A percentile compares a stretch with the other conserved stretches of the same genome.
phyloP scores from a whole-genome alignment of 2,113 vertebrate genomes.

The Mus spicilegus region DNA sequence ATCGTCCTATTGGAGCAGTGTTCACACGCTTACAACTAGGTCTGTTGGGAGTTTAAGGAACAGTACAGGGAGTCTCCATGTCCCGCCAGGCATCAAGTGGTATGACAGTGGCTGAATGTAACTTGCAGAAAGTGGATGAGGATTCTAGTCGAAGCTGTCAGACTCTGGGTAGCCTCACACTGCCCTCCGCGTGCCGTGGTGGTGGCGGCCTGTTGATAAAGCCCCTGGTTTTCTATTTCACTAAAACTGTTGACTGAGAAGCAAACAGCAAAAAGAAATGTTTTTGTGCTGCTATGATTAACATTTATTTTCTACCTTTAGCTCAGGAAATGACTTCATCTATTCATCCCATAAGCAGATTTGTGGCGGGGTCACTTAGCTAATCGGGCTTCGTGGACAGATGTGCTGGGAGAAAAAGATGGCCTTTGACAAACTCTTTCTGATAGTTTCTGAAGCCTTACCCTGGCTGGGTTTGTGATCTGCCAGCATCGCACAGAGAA shows the following conservation, averaged over 20 bases:
- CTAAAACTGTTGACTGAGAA: conserved; percentile 81
- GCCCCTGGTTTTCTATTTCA: conserved; percentile 85
- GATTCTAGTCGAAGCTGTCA: conserved; percentile 79
- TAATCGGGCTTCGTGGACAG: conserved; percentile 82
- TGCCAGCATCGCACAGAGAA: conserved; percentile 74
- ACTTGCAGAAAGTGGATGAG: conserved; percentile 79
- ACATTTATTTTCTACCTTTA: conserved; percentile 87
- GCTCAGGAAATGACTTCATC: conserved; percentile 89
- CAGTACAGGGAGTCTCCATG: conserved; percentile 41
- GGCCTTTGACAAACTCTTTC: conserved; percentile 80
- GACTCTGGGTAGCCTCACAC: conserved; percentile 73
- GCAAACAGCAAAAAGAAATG: conserved; percentile 76
- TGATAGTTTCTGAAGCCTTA: conserved; percentile 81
- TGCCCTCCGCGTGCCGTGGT: conserved; percentile 72
- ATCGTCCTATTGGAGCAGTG: conserved; percentile 40
- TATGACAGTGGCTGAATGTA: conserved; percentile 85
- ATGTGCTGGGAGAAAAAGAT: conserved; percentile 69
- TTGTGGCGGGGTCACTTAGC: conserved; percentile 85
- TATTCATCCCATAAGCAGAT: conserved; percentile 82
- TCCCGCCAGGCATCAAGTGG: conserved; percentile 70
- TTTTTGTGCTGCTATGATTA: conserved; percentile 88
- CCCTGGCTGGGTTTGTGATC: conserved; percentile 63
- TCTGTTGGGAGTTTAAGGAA: conserved; percentile 58
- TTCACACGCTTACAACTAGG: conserved; percentile 39
- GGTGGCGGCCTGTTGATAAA: conserved; percentile 54